Conservation (phyloP, 1,140 invertebrate species). For the Semibalanus balanoides region DNA sequence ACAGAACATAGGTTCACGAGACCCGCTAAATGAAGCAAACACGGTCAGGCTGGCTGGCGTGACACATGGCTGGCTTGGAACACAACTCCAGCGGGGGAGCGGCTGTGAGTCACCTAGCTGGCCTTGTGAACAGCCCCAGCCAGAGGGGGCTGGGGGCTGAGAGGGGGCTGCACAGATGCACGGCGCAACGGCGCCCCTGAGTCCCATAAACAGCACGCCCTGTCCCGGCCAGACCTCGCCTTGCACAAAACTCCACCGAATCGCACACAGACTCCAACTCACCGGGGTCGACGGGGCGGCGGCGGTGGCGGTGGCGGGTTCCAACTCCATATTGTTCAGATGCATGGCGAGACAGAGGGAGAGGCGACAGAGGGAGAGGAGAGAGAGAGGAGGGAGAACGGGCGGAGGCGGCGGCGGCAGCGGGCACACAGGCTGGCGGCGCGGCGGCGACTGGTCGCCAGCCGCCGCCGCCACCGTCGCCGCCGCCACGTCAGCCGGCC, state of each 20-base stretch:
- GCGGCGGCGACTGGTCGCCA: neutral
- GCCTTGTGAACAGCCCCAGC: no score
- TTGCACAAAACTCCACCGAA: no score
- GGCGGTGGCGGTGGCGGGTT: neutral
- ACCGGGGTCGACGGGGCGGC: neutral
- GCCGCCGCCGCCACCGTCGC: no score
- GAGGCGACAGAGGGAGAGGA: neutral
- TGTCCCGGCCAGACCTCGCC: no score
- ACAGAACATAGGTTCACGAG: no score
- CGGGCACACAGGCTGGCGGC: conserved; percentile 1
- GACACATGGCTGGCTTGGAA: neutral
- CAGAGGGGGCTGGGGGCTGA: no score
- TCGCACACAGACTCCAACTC: neutral
- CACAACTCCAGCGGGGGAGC: no score
- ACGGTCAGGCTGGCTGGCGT: neutral
- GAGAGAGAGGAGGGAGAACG: neutral
- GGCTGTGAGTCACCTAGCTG: no score
- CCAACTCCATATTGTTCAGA: neutral
- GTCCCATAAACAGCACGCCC: no score
- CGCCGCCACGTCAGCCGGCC: neutral
- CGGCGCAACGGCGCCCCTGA: neutral
- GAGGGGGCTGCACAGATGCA: neutral
- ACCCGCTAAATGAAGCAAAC: neutral
- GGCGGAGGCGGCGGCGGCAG: no score
- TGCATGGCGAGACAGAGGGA: conserved; percentile 1